These are phyloP conservation scores for Podargus strigoides DNA, from an alignment of 2,797 vertebrate genomes.

Conservation along the genomic window DNA sequence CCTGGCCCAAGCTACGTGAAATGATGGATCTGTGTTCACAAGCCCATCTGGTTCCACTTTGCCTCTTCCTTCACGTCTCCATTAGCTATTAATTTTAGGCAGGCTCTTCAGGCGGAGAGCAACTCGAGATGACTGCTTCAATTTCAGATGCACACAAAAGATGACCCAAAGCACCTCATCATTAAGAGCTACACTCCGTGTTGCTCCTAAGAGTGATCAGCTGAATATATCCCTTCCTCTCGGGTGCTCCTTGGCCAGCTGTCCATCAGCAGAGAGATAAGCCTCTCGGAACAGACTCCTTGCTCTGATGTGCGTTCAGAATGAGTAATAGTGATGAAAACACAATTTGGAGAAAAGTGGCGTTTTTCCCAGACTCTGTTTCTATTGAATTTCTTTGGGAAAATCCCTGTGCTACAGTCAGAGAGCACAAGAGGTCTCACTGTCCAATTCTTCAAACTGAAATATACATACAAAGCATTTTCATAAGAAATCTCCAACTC, in stretches of 20 bases:
- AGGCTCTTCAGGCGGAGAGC: conserved; percentile 41
- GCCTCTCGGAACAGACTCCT: not conserved
- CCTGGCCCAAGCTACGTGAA: not conserved
- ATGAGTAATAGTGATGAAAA: not conserved
- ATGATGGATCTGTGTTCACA: not conserved
- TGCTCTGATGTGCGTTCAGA: not conserved
- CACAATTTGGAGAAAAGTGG: not conserved
- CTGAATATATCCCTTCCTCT: not conserved
- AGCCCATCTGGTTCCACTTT: conserved; percentile 60
- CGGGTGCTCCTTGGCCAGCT: conserved; percentile 7
- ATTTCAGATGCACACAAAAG: not conserved
- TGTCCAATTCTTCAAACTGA: not conserved
- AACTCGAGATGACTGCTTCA: conserved; percentile 16
- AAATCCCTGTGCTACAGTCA: not conserved
- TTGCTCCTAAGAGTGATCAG: not conserved
- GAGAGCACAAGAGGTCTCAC: not conserved
- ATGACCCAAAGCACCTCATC: not conserved
- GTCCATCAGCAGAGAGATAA: conserved; percentile 23
- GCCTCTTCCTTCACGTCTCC: conserved; percentile 36
- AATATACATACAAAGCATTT: rapidly evolving
- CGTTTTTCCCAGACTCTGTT: not conserved
- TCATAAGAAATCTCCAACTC: not conserved
- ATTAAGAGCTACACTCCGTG: not conserved
- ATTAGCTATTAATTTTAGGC: conserved; percentile 35
- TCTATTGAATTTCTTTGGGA: not conserved